Evolutionary conservation across 2,113 vertebrate species (phyloP).

Genomic region (Melanotaenia duboulayi): DNA sequence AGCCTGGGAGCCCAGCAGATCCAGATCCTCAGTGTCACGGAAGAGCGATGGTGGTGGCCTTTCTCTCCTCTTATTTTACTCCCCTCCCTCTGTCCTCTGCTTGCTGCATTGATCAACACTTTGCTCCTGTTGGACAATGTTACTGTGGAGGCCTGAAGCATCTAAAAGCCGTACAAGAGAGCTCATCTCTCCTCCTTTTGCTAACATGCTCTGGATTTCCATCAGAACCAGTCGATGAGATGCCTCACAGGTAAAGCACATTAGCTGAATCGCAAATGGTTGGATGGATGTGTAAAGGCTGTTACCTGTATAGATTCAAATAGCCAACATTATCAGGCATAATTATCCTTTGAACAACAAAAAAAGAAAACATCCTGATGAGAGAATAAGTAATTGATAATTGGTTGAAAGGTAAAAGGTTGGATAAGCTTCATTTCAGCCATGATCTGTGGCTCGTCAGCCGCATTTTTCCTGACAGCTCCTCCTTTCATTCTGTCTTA

Average conservation of each 20-base stretch:
- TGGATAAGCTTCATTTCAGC: conserved; percentile 59
- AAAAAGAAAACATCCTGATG: conserved; percentile 2
- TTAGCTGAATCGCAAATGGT: neutral
- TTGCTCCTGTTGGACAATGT: conserved; percentile 56
- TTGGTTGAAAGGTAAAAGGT: conserved; percentile 47
- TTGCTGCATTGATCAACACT: conserved; percentile 79
- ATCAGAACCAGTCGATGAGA: conserved; percentile 25
- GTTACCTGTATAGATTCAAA: neutral
- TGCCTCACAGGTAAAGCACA: neutral
- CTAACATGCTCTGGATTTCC: conserved; percentile 47
- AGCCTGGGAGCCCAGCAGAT: conserved; percentile 81
- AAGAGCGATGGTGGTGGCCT: conserved; percentile 84
- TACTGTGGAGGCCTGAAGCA: conserved; percentile 30
- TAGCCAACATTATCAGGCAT: neutral
- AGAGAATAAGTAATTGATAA: conserved; percentile 50
- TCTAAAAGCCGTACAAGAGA: conserved; percentile 18
- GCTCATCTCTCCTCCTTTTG: conserved; percentile 44
- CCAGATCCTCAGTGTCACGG: conserved; percentile 80
- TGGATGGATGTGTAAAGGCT: conserved; percentile 8
- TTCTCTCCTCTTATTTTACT: conserved; percentile 71
- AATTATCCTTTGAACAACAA: conserved; percentile 13
- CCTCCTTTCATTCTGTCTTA: conserved; percentile 65
- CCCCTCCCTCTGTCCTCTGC: conserved; percentile 57
- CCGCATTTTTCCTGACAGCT: conserved; percentile 62
- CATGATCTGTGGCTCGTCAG: conserved; percentile 63